A percentile compares a stretch with the other conserved stretches of the same genome.
Conservation (phyloP, 2,113 vertebrate species). For the Delphinapterus leucas region DNA sequence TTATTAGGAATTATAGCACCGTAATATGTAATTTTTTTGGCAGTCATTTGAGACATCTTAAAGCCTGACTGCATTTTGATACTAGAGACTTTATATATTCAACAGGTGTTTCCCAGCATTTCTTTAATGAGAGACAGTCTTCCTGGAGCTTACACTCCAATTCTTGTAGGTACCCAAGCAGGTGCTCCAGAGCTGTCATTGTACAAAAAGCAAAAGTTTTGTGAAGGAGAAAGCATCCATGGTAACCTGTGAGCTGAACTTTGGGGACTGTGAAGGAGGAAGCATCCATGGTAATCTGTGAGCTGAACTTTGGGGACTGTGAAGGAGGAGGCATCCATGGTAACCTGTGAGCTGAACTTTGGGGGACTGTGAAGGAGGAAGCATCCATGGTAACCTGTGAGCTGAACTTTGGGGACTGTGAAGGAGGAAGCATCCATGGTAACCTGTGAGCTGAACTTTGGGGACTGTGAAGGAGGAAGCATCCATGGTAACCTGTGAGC, state of each 20-base stretch:
- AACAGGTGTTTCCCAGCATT: not conserved
- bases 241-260: not conserved
- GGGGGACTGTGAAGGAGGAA: not conserved
- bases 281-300: not conserved
- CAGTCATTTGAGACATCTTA: not conserved
- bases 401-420: not conserved
- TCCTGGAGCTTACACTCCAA: not conserved
- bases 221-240: not conserved
- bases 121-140: not conserved
- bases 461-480: not conserved
- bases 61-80: not conserved
- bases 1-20: not conserved
- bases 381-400: not conserved
- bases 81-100: not conserved
- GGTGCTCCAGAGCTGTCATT: not conserved
- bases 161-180: not conserved
- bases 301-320: not conserved
- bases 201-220: not conserved
- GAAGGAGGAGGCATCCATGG: not conserved
- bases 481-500: not conserved
- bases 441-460: not conserved
- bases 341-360: not conserved
- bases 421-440: not conserved
- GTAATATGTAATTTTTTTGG: not conserved
- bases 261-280: not conserved